These are phyloP conservation scores for Diglossa cyanea DNA, from an alignment of 2,797 vertebrate genomes.

Conservation along the genomic window DNA sequence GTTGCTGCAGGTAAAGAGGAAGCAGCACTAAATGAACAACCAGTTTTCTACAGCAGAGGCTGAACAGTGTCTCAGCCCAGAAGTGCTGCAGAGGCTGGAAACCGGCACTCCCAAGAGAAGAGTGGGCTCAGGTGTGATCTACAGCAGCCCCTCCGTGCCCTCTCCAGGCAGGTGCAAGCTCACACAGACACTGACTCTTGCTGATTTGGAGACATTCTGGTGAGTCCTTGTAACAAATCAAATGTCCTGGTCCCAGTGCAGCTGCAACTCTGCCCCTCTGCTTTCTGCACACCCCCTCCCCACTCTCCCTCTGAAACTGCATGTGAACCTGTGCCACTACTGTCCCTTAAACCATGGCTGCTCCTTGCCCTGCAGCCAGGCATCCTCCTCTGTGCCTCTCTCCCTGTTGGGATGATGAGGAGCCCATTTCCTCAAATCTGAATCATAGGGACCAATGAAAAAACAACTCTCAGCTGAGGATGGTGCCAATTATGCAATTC, in stretches of 20 bases:
- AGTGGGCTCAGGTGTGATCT: background rate
- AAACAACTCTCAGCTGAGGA: background rate
- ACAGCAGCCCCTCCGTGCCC: background rate
- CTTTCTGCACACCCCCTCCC: background rate
- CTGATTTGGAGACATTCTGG: background rate
- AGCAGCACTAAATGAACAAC: background rate
- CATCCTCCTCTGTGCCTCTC: accelerated
- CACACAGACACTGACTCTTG: accelerated
- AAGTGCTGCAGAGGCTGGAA: background rate
- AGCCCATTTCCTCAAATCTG: background rate
- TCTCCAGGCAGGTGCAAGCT: background rate
- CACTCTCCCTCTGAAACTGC: background rate
- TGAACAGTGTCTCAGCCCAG: background rate
- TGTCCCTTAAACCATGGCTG: background rate
- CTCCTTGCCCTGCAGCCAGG: background rate
- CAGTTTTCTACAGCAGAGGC: background rate
- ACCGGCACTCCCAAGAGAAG: accelerated
- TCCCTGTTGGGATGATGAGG: accelerated
- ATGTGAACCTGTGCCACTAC: accelerated
- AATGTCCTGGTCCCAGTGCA: background rate
- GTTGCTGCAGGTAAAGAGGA: background rate
- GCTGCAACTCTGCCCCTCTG: background rate
- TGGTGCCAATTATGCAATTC: background rate
- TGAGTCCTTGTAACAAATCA: background rate
- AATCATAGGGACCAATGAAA: background rate